Conservation (phyloP, 2,888 invertebrate species). For the Perizoma flavofasciatum region DNA sequence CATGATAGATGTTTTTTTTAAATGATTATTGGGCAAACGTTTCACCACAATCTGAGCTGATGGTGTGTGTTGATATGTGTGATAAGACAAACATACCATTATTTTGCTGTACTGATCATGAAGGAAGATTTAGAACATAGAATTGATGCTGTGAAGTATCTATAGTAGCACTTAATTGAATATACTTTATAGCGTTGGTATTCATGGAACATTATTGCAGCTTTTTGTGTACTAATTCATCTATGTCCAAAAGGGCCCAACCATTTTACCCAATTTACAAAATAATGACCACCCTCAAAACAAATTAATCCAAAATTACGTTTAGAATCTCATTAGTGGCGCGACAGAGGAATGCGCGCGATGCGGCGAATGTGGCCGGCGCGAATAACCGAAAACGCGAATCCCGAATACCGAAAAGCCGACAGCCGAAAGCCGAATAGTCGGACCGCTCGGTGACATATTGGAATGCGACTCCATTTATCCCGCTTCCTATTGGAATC, state of each 20-base stretch:
- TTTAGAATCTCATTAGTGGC: conserved; percentile 74
- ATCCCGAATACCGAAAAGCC: conserved; percentile 63
- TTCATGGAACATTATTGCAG: no score
- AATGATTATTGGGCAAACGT: no score
- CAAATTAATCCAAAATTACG: conserved; percentile 54
- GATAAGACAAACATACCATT: no score
- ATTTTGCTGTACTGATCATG: no score
- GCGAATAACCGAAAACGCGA: conserved; percentile 70
- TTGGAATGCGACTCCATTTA: conserved; percentile 84
- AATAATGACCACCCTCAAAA: conserved; percentile 41
- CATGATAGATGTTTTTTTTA: no score
- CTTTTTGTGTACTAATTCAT: no score
- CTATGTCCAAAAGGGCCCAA: not conserved
- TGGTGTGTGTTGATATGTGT: no score
- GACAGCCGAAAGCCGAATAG: conserved; percentile 74
- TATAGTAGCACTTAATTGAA: no score
- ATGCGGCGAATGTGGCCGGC: conserved; percentile 62
- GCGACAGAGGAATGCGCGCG: conserved; percentile 60
- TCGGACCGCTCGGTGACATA: conserved; percentile 78
- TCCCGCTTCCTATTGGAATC: conserved; percentile 83
- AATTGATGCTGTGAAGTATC: no score
- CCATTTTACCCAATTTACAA: conserved; percentile 31
- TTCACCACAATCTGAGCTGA: no score
- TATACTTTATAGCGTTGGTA: no score
- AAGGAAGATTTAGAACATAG: no score